Evolutionary conservation across 2,888 invertebrate species (phyloP).

Genomic region (Napeogenes sylphis): DNA sequence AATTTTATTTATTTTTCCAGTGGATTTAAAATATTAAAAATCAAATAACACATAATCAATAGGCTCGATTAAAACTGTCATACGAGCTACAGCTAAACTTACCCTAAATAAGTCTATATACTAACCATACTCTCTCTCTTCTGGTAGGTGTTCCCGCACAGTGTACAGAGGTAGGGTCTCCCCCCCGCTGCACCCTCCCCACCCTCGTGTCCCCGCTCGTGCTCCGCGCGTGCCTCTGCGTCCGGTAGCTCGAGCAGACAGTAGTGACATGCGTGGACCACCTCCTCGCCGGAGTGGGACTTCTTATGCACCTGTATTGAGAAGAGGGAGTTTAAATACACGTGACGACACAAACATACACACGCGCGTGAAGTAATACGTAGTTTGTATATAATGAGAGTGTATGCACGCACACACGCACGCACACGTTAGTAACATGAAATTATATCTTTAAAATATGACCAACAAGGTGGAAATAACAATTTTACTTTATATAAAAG

Average conservation of each 20-base stretch:
- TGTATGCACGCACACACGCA: neutral
- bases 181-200: slow-evolving; percentile 21
- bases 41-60: too few species aligned
- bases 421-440: neutral
- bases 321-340: too few species aligned
- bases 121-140: slow-evolving; percentile 62
- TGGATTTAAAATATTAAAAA: too few species aligned
- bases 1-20: too few species aligned
- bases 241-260: slow-evolving; percentile 48
- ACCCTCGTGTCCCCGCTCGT: slow-evolving; percentile 52
- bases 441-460: too few species aligned
- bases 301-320: slow-evolving; percentile 47
- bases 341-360: too few species aligned
- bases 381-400: too few species aligned
- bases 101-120: neutral
- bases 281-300: slow-evolving; percentile 52
- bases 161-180: slow-evolving; percentile 58
- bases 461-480: too few species aligned
- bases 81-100: too few species aligned
- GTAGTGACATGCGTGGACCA: slow-evolving; percentile 49
- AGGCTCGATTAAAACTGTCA: too few species aligned
- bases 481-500: too few species aligned
- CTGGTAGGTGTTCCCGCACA: slow-evolving; percentile 57
- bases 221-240: slow-evolving; percentile 36
- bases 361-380: too few species aligned